Conservation (phyloP, 1,140 invertebrate species). For the Phocides pigmalion region DNA sequence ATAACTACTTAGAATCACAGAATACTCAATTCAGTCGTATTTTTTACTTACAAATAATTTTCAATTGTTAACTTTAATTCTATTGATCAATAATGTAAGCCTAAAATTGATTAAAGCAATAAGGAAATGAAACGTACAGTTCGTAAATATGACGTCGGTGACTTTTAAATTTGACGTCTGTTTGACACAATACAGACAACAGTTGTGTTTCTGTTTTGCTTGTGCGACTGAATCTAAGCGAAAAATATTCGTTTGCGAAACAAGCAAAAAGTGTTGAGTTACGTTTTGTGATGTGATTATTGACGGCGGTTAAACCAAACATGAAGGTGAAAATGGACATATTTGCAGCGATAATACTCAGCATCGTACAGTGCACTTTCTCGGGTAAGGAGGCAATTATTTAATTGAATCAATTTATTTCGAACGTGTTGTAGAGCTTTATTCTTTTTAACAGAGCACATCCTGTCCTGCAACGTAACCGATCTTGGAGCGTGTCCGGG, state of each 20-base stretch:
- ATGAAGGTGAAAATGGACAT: constrained; percentile 52
- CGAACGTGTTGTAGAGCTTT: constrained; percentile 64
- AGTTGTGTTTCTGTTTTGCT: constrained; percentile 53
- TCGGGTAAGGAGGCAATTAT: constrained; percentile 79
- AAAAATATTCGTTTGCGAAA: constrained; percentile 48
- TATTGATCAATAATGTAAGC: too few relatives aligned
- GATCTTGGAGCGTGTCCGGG: constrained; percentile 50
- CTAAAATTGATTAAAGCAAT: too few relatives aligned
- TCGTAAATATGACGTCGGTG: background rate
- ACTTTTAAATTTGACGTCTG: constrained; percentile 15
- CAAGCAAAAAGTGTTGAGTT: constrained; percentile 52
- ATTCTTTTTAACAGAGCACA: constrained; percentile 81
- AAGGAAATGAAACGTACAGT: too few relatives aligned
- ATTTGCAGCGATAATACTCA: constrained; percentile 56
- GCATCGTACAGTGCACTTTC: constrained; percentile 59
- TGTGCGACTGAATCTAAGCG: constrained; percentile 41
- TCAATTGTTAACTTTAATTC: too few relatives aligned
- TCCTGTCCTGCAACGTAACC: constrained; percentile 73
- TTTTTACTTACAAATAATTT: too few relatives aligned
- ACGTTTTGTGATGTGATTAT: constrained; percentile 60
- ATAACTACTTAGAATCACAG: too few relatives aligned
- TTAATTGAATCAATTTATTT: constrained; percentile 80
- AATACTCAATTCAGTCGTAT: too few relatives aligned
- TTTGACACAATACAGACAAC: too few relatives aligned
- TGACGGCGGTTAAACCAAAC: constrained; percentile 17